phyloP scores from a whole-genome alignment of 2,113 vertebrate genomes.

The Amblyornis subalaris region DNA sequence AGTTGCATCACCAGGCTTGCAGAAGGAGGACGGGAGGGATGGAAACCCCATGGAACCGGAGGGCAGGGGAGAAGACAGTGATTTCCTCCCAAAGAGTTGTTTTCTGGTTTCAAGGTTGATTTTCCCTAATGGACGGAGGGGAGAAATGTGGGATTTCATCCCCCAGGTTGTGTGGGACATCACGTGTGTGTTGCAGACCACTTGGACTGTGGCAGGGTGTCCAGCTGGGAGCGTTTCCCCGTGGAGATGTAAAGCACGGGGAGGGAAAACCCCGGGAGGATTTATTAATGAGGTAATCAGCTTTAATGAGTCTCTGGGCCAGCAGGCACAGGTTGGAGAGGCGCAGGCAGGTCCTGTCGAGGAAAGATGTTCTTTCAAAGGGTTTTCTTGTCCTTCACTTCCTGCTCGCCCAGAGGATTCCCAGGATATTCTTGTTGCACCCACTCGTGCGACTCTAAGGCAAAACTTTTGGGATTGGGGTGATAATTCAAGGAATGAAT shows the following conservation, averaged over 20 bases:
- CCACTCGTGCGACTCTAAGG: accelerated
- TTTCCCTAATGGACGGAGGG: background rate
- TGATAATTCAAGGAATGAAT: background rate
- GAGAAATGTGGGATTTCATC: background rate
- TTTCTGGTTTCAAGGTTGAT: accelerated
- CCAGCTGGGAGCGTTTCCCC: background rate
- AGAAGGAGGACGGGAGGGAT: background rate
- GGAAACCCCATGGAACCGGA: background rate
- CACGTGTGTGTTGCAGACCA: accelerated
- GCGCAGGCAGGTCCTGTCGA: background rate
- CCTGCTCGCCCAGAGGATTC: background rate
- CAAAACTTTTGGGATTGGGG: background rate
- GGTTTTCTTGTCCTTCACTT: background rate
- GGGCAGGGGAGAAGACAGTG: too few relatives aligned
- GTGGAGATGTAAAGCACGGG: background rate
- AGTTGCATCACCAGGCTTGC: background rate
- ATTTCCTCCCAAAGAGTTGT: background rate
- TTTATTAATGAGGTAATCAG: background rate
- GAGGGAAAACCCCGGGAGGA: background rate
- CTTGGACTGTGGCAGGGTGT: background rate
- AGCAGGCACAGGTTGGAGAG: background rate
- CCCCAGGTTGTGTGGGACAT: accelerated
- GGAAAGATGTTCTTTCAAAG: background rate
- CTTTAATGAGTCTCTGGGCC: background rate
- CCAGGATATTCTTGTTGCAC: accelerated